phyloP scores from a whole-genome alignment of 2,888 invertebrate species.

The Eupsilia transversa region DNA sequence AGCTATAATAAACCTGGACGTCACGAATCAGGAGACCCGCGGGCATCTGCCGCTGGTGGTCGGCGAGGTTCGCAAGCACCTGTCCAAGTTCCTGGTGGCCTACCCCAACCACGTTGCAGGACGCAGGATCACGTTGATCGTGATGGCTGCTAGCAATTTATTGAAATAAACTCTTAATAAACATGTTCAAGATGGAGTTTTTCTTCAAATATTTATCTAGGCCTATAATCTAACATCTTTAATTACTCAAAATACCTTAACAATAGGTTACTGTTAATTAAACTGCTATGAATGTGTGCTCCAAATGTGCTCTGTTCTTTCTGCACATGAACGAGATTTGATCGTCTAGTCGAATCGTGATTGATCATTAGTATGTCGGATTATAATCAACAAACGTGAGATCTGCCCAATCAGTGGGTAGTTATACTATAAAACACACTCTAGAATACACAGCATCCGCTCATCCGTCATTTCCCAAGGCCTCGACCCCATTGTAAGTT shows the following conservation, averaged over 20 bases:
- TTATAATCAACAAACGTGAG: conserved; percentile 36
- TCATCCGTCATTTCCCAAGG: conserved; percentile 17
- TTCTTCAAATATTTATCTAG: background rate
- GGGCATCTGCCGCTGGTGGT: conserved; percentile 95
- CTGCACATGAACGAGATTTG: conserved; percentile 3
- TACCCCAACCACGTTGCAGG: conserved; percentile 93
- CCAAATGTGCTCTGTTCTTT: conserved; percentile 1
- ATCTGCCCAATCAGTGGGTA: conserved; percentile 17
- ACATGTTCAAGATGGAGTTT: background rate
- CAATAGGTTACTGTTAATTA: conserved; percentile 8
- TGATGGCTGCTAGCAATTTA: conserved; percentile 91
- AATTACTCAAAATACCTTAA: background rate
- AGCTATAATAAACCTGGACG: conserved; percentile 94
- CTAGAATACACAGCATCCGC: conserved; percentile 30
- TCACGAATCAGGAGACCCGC: conserved; percentile 93
- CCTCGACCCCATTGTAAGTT: background rate
- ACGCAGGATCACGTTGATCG: conserved; percentile 92
- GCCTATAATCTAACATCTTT: background rate
- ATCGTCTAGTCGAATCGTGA: conserved; percentile 48
- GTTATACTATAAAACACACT: background rate
- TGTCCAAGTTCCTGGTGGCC: conserved; percentile 78
- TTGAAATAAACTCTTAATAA: conserved; percentile 69
- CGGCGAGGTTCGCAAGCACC: conserved; percentile 93
- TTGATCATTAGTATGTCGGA: conserved; percentile 44
- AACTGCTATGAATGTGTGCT: conserved; percentile 6